A percentile compares a stretch with the other conserved stretches of the same genome.
Evolutionary conservation across 2,113 vertebrate species (phyloP).

Genomic region (Canis aureus): DNA sequence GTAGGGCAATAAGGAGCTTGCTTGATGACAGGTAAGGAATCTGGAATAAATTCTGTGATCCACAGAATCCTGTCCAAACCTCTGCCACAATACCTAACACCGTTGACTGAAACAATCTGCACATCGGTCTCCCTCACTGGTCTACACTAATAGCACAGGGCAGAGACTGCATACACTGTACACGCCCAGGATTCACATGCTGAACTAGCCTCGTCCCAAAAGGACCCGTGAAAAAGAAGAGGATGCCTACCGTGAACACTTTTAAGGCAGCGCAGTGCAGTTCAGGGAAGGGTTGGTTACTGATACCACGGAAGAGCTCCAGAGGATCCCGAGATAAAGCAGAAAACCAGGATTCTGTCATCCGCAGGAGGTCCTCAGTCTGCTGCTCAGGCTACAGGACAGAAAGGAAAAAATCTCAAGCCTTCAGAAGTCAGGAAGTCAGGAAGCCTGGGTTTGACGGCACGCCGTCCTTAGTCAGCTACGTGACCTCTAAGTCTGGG

Average conservation of each 20-base stretch:
- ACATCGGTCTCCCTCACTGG: background rate
- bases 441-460: background rate
- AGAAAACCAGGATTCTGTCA: slow-evolving; percentile 95
- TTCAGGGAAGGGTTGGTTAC: slow-evolving; percentile 96
- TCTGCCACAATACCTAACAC: background rate
- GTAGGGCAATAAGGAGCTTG: background rate
- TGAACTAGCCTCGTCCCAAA: background rate
- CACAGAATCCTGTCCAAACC: background rate
- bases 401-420: slow-evolving; percentile 29
- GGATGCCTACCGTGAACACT: slow-evolving; percentile 93
- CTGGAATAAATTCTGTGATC: background rate
- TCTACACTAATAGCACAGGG: background rate
- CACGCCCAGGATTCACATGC: background rate
- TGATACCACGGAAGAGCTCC: slow-evolving; percentile 94
- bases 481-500: background rate
- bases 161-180: background rate
- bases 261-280: slow-evolving; percentile 93
- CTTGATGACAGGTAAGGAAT: background rate
- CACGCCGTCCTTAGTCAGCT: background rate
- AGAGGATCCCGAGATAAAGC: slow-evolving; percentile 92
- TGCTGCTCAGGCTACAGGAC: slow-evolving; percentile 92
- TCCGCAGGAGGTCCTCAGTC: slow-evolving; percentile 95
- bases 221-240: background rate
- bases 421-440: background rate
- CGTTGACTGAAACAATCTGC: background rate